phyloP scores from a whole-genome alignment of 1,140 invertebrate species.

The Brachionus paranguensis region DNA sequence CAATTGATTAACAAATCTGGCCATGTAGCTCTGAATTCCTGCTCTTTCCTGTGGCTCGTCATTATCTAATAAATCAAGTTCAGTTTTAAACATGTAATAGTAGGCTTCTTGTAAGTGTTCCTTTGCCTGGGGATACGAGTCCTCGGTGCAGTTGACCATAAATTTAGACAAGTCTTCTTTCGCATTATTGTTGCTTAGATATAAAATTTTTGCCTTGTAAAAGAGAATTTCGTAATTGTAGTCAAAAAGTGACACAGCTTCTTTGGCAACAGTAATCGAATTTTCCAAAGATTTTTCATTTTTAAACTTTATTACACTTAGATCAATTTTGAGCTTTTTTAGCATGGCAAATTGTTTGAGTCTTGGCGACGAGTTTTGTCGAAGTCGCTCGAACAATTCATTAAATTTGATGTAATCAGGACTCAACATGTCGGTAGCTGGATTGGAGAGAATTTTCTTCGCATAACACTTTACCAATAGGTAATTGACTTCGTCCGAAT shows the following conservation, averaged over 20 bases:
- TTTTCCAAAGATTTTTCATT: not conserved
- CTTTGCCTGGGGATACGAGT: not conserved
- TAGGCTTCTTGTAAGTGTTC: not conserved
- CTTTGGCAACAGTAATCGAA: not conserved
- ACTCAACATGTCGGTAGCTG: not conserved
- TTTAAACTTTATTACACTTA: not conserved
- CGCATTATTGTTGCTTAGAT: not conserved
- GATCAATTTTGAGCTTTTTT: slow-evolving; percentile 1
- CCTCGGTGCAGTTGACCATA: not conserved
- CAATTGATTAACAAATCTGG: not conserved
- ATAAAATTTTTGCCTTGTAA: not conserved
- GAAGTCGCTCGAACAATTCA: not conserved
- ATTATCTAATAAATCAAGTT: not conserved
- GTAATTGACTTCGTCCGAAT: not conserved
- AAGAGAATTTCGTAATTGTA: slow-evolving; percentile 1
- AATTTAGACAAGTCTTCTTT: not conserved
- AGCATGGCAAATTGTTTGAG: not conserved
- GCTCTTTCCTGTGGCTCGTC: not conserved
- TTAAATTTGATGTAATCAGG: slow-evolving; percentile 11
- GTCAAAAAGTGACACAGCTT: not conserved
- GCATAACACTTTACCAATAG: not conserved
- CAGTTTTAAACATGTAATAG: not conserved
- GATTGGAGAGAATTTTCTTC: not conserved
- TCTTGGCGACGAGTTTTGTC: not conserved
- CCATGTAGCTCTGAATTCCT: not conserved